These are phyloP conservation scores for Exocentrus adspersus DNA, from an alignment of 2,888 invertebrate species.

Conservation along the genomic window DNA sequence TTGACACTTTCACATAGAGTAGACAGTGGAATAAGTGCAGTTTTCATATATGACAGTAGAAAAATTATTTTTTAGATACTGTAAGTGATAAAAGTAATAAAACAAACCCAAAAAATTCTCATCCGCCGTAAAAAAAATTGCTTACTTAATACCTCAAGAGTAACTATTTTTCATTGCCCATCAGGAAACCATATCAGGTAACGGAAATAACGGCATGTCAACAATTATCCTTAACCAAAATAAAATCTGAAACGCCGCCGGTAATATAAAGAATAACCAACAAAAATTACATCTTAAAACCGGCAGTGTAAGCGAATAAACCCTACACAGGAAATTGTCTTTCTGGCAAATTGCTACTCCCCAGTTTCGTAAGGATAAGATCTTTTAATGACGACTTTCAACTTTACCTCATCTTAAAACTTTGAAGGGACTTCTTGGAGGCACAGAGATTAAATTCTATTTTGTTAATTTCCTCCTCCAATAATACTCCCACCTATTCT, in stretches of 20 bases:
- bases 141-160: too few species aligned
- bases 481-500: neutral
- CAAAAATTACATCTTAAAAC: conserved; percentile 1
- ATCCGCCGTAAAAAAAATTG: too few species aligned
- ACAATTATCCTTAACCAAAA: too few species aligned
- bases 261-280: conserved; percentile 9
- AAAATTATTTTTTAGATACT: too few species aligned
- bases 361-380: conserved; percentile 15
- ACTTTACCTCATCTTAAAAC: conserved; percentile 11
- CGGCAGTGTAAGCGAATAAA: conserved; percentile 5
- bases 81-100: too few species aligned
- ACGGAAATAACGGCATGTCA: neutral
- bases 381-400: conserved; percentile 16
- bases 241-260: neutral
- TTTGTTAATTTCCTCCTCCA: neutral
- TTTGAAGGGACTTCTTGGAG: conserved; percentile 7
- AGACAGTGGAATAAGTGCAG: too few species aligned
- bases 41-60: too few species aligned
- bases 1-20: too few species aligned
- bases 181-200: neutral
- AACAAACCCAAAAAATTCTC: too few species aligned
- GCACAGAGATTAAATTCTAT: neutral
- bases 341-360: conserved; percentile 19
- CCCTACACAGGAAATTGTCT: conserved; percentile 25
- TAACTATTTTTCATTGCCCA: conserved; percentile 10